Percentiles rank a stretch among this genome's conserved stretches.
Conservation (phyloP, 2,888 invertebrate species). For the Mythimna loreyi region DNA sequence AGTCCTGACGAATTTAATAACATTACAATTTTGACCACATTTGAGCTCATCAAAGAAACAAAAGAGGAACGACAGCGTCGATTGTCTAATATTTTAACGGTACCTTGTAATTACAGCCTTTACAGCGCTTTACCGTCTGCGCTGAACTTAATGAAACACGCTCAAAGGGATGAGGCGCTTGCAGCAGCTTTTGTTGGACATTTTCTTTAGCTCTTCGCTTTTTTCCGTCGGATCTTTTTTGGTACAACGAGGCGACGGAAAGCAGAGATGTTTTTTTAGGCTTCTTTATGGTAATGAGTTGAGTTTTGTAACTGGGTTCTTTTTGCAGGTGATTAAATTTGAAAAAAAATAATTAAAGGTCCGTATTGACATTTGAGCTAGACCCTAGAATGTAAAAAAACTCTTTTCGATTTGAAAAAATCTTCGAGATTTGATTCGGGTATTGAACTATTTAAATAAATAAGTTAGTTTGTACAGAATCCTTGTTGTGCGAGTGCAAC, state of each 20-base stretch:
- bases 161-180: constrained; percentile 40
- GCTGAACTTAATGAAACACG: constrained; percentile 49
- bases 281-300: constrained; percentile 11
- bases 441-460: too few relatives aligned
- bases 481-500: too few relatives aligned
- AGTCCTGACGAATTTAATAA: too few relatives aligned
- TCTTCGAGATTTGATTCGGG: too few relatives aligned
- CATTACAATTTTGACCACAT: neutral
- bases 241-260: neutral
- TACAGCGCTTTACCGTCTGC: constrained; percentile 31
- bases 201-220: constrained; percentile 26
- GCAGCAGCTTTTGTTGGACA: constrained; percentile 38
- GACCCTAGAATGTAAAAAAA: too few relatives aligned
- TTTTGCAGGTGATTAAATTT: constrained; percentile 8
- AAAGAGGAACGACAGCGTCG: neutral
- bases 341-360: too few relatives aligned
- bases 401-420: too few relatives aligned
- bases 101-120: constrained; percentile 43
- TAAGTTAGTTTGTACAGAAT: too few relatives aligned
- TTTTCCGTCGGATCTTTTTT: constrained; percentile 27
- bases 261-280: constrained; percentile 12
- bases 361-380: too few relatives aligned
- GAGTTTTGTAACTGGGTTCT: neutral
- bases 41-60: neutral
- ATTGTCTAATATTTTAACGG: constrained; percentile 33